phyloP scores from a whole-genome alignment of 2,113 vertebrate genomes.

The Nansenia antarctica region DNA sequence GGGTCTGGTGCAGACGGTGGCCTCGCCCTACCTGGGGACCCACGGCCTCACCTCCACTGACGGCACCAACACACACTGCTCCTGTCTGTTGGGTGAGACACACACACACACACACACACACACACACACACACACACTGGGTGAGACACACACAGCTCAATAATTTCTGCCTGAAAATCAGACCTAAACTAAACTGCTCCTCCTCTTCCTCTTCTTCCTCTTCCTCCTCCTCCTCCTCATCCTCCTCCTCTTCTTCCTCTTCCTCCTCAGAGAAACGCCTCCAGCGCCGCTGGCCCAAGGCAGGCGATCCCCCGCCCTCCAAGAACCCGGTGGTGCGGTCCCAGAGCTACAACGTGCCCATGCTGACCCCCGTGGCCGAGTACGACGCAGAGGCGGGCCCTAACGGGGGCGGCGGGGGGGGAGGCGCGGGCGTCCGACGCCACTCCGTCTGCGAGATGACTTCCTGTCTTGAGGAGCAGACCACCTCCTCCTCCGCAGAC shows the following conservation, averaged over 20 bases:
- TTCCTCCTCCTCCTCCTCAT: background rate
- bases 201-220: background rate
- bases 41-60: conserved; percentile 86
- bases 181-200: too few relatives aligned
- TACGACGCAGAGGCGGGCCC: conserved; percentile 76
- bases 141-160: background rate
- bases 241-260: background rate
- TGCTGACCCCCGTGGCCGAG: conserved; percentile 90
- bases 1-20: conserved; percentile 90
- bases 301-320: conserved; percentile 64
- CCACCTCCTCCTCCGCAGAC: conserved; percentile 49
- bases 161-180: background rate
- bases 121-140: too few relatives aligned
- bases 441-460: conserved; percentile 94
- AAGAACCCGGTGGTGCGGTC: conserved; percentile 93
- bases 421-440: conserved; percentile 73
- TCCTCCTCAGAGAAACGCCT: conserved; percentile 82
- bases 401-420: too few relatives aligned
- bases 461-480: conserved; percentile 83
- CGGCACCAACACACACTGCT: conserved; percentile 81
- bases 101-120: background rate
- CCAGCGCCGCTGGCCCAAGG: conserved; percentile 74
- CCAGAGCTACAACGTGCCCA: conserved; percentile 92
- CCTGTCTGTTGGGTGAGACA: conserved; percentile 85
- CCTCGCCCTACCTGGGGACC: conserved; percentile 93